Evolutionary conservation across 2,888 invertebrate species (phyloP), one percentile per base, ranked within the genome.

Genomic region (Mythimna albipuncta): DNA sequence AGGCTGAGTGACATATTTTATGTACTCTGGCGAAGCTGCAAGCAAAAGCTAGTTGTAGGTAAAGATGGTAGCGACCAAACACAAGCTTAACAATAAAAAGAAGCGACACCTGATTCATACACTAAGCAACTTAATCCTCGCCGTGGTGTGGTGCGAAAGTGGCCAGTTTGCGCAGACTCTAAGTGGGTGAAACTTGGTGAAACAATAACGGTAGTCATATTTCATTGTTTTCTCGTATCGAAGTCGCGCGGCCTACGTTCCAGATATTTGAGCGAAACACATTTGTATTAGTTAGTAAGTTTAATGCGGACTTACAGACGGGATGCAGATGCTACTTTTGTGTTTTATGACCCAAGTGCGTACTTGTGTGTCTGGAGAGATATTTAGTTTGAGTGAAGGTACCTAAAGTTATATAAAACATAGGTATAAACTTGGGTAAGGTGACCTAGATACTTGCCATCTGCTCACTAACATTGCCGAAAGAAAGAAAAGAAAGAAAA

Each of bases 201-300:
- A 92, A 91, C 92, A 92, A 93, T 92, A 92, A 90, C 89, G 82
- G 88, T 79, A 84, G 81, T 87, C 88, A 89, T 93, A 92, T 90
- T 91, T 92, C 91, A 92, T 89, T 88, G 86, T 88, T 87, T 87
- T 88, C 85, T 88, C 88, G 86, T 89, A 89, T 91, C 87, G 89
- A 86, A 88, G 75, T 81, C 75, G 72, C 76, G 69, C 75, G 75
- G 81, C 84, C 84, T 83, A 87, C 77, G 81, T 64, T 77, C 77
- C 79, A 78, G 71, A 82, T 81, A 84, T 84, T 83, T 75, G 70
- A 67, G 73, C 76, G 62, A 68, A 87, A 79, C 79, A 87, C 84
- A 87, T 86, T 85, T 84, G 77, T 87, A 80, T 85, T 85, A 86
- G 84, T 87, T 87, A 85, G 75, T 64, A 82, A 87, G 79, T 87